Percentiles rank a stretch among this genome's conserved stretches.
phyloP scores from a whole-genome alignment of 2,113 vertebrate genomes.

The Dasypus novemcinctus region DNA sequence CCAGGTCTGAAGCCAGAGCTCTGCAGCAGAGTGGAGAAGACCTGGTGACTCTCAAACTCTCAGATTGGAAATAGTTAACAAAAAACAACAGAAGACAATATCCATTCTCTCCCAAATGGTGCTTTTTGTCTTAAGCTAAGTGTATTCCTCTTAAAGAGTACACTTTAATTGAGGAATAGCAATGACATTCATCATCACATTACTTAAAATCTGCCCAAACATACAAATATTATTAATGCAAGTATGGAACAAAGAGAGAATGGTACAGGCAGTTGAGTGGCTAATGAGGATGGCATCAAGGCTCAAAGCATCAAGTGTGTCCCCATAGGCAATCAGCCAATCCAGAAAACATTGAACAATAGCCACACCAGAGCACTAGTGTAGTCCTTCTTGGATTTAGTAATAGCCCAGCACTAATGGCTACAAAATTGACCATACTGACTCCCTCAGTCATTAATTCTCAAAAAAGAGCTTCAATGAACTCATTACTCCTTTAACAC shows the following conservation, averaged over 20 bases:
- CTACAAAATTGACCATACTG: slow-evolving; percentile 38
- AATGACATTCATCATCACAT: slow-evolving; percentile 35
- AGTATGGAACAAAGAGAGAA: slow-evolving; percentile 41
- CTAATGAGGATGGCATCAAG: slow-evolving; percentile 49
- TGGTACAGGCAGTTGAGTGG: background rate
- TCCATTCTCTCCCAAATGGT: slow-evolving; percentile 42
- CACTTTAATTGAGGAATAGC: slow-evolving; percentile 29
- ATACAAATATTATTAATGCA: slow-evolving; percentile 53
- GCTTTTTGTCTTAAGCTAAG: slow-evolving; percentile 44
- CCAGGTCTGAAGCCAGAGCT: background rate
- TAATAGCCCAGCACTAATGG: slow-evolving; percentile 61
- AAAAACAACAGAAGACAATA: slow-evolving; percentile 46
- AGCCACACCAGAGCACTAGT: slow-evolving; percentile 2
- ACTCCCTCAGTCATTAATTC: slow-evolving; percentile 54
- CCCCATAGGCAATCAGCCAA: slow-evolving; percentile 48
- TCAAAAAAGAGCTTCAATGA: slow-evolving; percentile 37
- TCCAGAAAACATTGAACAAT: background rate
- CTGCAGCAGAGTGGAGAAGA: background rate
- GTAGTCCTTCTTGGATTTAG: slow-evolving; percentile 57
- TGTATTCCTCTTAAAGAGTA: slow-evolving; percentile 51
- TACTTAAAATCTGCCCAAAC: slow-evolving; percentile 52
- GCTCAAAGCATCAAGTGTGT: slow-evolving; percentile 26
- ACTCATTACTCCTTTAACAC: slow-evolving; percentile 58
- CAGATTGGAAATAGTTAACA: slow-evolving; percentile 39
- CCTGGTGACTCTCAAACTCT: background rate